Evolutionary conservation across 92 coral and sea anemone species (phyloP).

Genomic region (Porites rus): DNA sequence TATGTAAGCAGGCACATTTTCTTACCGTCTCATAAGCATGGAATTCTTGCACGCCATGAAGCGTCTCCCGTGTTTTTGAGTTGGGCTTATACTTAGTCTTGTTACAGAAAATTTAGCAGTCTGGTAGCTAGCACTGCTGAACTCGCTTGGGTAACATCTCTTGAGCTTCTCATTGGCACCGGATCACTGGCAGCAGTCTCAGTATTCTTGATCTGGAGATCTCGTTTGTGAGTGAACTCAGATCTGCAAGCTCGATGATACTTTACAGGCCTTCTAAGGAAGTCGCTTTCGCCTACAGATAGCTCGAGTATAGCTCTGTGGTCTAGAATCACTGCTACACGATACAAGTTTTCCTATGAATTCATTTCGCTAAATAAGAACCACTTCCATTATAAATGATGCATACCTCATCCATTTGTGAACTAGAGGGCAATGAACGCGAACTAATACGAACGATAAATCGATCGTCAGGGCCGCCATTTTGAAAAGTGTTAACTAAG

Average conservation of each 20-base stretch:
- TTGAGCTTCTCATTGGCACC: conserved; percentile 50
- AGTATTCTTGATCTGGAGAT: conserved; percentile 34
- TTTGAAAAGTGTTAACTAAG: conserved; percentile 30
- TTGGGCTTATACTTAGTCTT: conserved; percentile 61
- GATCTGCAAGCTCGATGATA: conserved; percentile 70
- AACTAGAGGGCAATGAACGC: neutral
- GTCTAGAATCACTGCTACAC: conserved; percentile 60
- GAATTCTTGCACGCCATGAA: conserved; percentile 59
- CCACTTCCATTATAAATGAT: conserved; percentile 60
- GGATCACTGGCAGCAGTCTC: neutral
- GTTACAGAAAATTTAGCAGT: conserved; percentile 55
- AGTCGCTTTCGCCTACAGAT: conserved; percentile 49
- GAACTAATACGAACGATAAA: neutral
- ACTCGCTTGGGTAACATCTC: conserved; percentile 41
- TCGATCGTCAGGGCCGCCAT: conserved; percentile 39
- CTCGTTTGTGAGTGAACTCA: conserved; percentile 55
- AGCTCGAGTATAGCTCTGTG: conserved; percentile 48
- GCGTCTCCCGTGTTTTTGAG: conserved; percentile 62
- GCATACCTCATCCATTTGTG: conserved; percentile 64
- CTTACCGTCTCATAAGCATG: conserved; percentile 69
- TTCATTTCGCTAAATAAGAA: conserved; percentile 40
- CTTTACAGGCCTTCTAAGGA: conserved; percentile 58
- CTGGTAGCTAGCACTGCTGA: conserved; percentile 51
- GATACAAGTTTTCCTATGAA: conserved; percentile 63
- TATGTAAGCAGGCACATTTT: conserved; percentile 54